Percentiles rank a stretch among this genome's conserved stretches.
phyloP scores from a whole-genome alignment of 2,113 vertebrate species.

The Xyrauchen texanus region DNA sequence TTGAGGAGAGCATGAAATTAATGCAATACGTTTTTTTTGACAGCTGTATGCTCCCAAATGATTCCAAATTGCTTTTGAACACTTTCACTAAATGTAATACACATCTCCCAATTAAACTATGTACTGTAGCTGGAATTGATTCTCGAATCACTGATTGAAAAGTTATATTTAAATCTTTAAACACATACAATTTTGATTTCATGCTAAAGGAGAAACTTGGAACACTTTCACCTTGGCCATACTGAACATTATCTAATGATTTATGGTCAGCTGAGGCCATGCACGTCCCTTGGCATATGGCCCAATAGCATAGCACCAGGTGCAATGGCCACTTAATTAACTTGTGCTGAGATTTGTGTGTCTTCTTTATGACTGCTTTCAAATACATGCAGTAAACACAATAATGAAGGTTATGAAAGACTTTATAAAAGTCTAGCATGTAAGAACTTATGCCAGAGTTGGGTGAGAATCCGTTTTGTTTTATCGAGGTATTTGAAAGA shows the following conservation, averaged over 20 bases:
- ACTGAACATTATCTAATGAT: constrained; percentile 34
- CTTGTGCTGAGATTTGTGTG: constrained; percentile 30
- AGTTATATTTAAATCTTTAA: too few species aligned
- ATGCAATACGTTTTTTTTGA: too few species aligned
- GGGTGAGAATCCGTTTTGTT: too few species aligned
- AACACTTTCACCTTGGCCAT: constrained; percentile 55
- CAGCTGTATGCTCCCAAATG: neutral
- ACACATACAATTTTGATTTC: neutral
- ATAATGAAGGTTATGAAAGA: too few species aligned
- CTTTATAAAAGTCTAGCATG: too few species aligned
- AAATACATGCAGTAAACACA: too few species aligned
- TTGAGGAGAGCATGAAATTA: too few species aligned
- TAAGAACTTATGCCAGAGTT: too few species aligned
- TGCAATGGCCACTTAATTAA: constrained; percentile 42
- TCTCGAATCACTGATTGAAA: neutral
- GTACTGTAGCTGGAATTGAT: neutral
- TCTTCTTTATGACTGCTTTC: constrained; percentile 15
- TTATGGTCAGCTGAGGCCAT: constrained; percentile 38
- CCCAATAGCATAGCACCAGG: constrained; percentile 43
- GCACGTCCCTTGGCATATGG: constrained; percentile 41
- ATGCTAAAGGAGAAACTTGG: constrained; percentile 25
- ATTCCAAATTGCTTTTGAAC: neutral
- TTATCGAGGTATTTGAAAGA: too few species aligned
- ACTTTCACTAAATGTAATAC: too few species aligned
- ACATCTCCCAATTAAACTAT: neutral